Evolutionary conservation across 2,113 vertebrate genomes (phyloP), one percentile per base, ranked within the genome.

Genomic region (Poecilia latipinna): DNA sequence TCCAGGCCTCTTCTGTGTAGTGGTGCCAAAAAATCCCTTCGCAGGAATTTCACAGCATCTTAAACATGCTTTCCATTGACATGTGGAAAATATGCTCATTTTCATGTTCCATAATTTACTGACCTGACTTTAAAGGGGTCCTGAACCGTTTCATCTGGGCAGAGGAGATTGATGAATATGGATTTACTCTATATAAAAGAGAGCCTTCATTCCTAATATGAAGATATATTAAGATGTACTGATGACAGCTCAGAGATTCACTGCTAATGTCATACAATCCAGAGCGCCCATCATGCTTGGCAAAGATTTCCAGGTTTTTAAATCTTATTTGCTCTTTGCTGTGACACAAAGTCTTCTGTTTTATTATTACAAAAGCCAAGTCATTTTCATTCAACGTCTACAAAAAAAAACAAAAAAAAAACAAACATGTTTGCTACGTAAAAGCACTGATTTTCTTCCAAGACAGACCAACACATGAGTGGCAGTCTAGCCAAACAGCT

Each of bases 401-500:
- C 75, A 84, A 37, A 35, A 37, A 35, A 33, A 33, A 33, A 33
- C 28, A 28, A 28, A 28, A 28, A 33, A 33, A 33, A 33, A 32
- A 32, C 12, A 83, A 84, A 76, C 70, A 80, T 82, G 76, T 89
- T 90, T 84, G 86, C 82, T 77, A 81, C 51, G 78, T 72, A 63
- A 84, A 87, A 86, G 77, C 19, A 3, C 54, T 69, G 68, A 62
- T 84, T 68, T 24, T 24, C 29, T 39, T 86, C 80, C 77, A 87
- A 79, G 74, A 88, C 80, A 77, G 75, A 89, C 76, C 70, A 70
- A 83, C 77, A 89, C 82, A 81, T 35, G 78, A 77, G 39, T 51
- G 89, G 85, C 87, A 93, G 91, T 93, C 95, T 91, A 94, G 93
- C 90, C 92, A 94, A 95, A 95, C 90, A 94, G 82, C 92, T 94